phyloP scores from a whole-genome alignment of 1,140 invertebrate species.

The Contarinia nasturtii region DNA sequence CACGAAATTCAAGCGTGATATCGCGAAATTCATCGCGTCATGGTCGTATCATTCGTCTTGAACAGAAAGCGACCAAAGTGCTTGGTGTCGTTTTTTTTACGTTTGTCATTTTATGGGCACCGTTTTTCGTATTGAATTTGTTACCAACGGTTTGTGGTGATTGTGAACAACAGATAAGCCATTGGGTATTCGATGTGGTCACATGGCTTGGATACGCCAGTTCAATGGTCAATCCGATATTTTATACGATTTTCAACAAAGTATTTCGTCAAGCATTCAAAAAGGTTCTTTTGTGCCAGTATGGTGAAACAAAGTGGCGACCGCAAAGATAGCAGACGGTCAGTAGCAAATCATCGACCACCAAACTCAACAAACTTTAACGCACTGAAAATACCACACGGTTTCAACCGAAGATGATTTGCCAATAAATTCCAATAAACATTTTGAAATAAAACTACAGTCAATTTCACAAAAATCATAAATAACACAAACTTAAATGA shows the following conservation, averaged over 20 bases:
- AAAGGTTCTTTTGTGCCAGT: conserved; percentile 64
- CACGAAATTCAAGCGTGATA: conserved; percentile 57
- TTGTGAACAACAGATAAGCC: conserved; percentile 51
- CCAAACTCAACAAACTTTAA: too few species aligned
- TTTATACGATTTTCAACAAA: conserved; percentile 90
- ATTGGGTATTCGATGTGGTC: conserved; percentile 64
- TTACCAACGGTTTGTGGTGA: conserved; percentile 56
- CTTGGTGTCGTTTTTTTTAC: conserved; percentile 84
- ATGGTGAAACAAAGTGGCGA: conserved; percentile 36
- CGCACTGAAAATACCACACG: too few species aligned
- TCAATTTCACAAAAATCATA: too few species aligned
- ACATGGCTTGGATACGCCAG: conserved; percentile 85
- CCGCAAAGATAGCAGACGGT: conserved; percentile 16
- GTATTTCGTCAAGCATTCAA: conserved; percentile 81
- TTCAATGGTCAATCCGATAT: conserved; percentile 85
- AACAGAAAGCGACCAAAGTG: conserved; percentile 89
- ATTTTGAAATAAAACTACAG: too few species aligned
- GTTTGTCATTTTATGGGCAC: conserved; percentile 83
- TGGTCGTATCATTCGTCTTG: conserved; percentile 58
- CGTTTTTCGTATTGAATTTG: conserved; percentile 80
- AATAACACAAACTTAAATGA: too few species aligned
- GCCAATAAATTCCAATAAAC: too few species aligned
- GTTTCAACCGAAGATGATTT: too few species aligned
- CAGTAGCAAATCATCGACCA: too few species aligned
- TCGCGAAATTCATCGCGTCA: conserved; percentile 60